These are phyloP conservation scores for Trimorus sp. DNA, from an alignment of 2,888 invertebrate species.

Conservation along the genomic window DNA sequence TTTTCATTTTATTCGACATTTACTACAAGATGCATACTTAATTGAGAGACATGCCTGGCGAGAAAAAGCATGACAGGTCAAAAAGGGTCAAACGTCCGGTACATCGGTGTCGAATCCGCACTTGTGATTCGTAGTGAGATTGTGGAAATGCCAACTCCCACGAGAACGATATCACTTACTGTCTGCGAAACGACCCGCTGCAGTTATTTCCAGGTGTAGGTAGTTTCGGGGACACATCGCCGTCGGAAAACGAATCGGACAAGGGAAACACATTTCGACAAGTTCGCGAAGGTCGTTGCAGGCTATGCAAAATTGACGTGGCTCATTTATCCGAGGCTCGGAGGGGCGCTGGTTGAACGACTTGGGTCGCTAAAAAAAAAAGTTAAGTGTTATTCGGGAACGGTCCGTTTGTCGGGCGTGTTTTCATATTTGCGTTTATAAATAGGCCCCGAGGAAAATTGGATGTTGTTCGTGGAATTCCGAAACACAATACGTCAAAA, in stretches of 20 bases:
- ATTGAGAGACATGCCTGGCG: too few species aligned
- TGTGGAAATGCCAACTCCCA: slow-evolving; percentile 47
- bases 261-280: slow-evolving; percentile 52
- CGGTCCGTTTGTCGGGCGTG: slow-evolving; percentile 3
- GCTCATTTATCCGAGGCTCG: slow-evolving; percentile 27
- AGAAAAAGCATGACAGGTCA: too few species aligned
- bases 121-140: slow-evolving; percentile 56
- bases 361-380: not conserved
- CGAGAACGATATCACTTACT: slow-evolving; percentile 52
- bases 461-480: slow-evolving; percentile 28
- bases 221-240: slow-evolving; percentile 45
- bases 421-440: slow-evolving; percentile 8
- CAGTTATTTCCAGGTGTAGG: slow-evolving; percentile 60
- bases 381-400: not conserved
- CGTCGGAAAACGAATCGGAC: slow-evolving; percentile 55
- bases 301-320: slow-evolving; percentile 31
- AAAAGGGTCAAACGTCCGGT: slow-evolving; percentile 48
- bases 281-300: slow-evolving; percentile 50
- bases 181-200: slow-evolving; percentile 49
- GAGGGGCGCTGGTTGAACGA: not conserved
- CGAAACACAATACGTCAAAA: slow-evolving; percentile 9
- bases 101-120: slow-evolving; percentile 57
- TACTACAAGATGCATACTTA: too few species aligned
- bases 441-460: slow-evolving; percentile 16
- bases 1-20: too few species aligned